These are phyloP conservation scores for Laodelphax striatellus DNA, from an alignment of 1,140 invertebrate genomes.

Conservation along the genomic window DNA sequence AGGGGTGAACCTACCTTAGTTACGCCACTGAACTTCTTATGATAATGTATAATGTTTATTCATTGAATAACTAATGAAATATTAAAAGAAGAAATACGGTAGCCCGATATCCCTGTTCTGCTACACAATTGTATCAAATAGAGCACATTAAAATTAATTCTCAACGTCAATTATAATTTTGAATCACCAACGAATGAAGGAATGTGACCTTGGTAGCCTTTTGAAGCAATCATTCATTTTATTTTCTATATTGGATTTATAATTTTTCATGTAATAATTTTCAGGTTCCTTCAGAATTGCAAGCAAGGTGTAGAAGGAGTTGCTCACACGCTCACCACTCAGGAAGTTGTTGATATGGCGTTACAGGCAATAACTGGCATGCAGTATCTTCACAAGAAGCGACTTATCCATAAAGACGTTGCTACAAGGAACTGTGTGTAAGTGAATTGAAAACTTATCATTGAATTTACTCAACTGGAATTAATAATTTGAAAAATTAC, in stretches of 20 bases:
- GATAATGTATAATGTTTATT: too few species aligned
- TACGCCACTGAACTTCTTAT: too few species aligned
- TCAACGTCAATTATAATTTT: too few species aligned
- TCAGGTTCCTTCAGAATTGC: conserved; percentile 26
- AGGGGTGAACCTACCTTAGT: too few species aligned
- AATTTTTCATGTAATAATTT: conserved; percentile 1
- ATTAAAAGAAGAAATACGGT: too few species aligned
- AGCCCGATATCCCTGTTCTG: too few species aligned
- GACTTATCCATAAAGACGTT: conserved; percentile 81
- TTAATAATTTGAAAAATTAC: neutral
- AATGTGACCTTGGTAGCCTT: too few species aligned
- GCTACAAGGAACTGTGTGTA: conserved; percentile 87
- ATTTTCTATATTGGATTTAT: neutral
- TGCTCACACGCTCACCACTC: conserved; percentile 24
- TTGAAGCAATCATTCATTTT: too few species aligned
- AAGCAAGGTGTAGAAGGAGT: conserved; percentile 24
- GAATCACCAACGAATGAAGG: too few species aligned
- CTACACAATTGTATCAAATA: too few species aligned
- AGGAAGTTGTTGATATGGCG: conserved; percentile 82
- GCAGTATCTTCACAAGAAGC: conserved; percentile 79
- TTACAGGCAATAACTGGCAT: conserved; percentile 78
- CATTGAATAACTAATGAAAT: too few species aligned
- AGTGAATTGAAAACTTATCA: conserved; percentile 39
- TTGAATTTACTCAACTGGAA: conserved; percentile 29
- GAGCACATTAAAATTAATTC: too few species aligned